These are phyloP conservation scores for Spizella passerina DNA, from an alignment of 2,797 vertebrate species.

Conservation along the genomic window DNA sequence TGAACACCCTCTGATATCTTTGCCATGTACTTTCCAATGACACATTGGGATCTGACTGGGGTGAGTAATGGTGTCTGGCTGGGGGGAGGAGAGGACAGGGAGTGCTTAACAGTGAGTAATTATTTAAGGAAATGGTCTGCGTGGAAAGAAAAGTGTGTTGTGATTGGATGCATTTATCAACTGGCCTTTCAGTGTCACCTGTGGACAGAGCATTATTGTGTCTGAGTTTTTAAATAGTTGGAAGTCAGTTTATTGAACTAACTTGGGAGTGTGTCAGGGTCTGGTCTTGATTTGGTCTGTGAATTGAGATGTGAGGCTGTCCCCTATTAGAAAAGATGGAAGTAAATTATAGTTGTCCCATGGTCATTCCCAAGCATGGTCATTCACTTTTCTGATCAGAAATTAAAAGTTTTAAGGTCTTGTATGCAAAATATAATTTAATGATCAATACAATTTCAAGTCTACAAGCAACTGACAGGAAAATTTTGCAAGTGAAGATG, in stretches of 20 bases:
- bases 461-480: background rate
- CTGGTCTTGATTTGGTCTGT: background rate
- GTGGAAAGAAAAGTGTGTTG: slow-evolving; percentile 30
- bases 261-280: background rate
- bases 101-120: slow-evolving; percentile 47
- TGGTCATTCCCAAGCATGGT: background rate
- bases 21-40: slow-evolving; percentile 68
- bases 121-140: slow-evolving; percentile 24
- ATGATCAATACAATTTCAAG: background rate
- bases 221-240: slow-evolving; percentile 28
- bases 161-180: slow-evolving; percentile 43
- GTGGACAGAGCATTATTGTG: background rate
- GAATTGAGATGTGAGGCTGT: background rate
- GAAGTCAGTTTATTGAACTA: background rate
- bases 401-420: background rate
- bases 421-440: background rate
- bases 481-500: background rate
- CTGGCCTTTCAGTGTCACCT: slow-evolving; percentile 40
- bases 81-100: slow-evolving; percentile 22
- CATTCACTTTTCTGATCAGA: background rate
- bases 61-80: slow-evolving; percentile 64
- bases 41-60: slow-evolving; percentile 49
- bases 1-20: slow-evolving; percentile 58
- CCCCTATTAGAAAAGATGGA: background rate
- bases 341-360: background rate